phyloP scores from a whole-genome alignment of 1,140 invertebrate species.

The Achroia grisella region DNA sequence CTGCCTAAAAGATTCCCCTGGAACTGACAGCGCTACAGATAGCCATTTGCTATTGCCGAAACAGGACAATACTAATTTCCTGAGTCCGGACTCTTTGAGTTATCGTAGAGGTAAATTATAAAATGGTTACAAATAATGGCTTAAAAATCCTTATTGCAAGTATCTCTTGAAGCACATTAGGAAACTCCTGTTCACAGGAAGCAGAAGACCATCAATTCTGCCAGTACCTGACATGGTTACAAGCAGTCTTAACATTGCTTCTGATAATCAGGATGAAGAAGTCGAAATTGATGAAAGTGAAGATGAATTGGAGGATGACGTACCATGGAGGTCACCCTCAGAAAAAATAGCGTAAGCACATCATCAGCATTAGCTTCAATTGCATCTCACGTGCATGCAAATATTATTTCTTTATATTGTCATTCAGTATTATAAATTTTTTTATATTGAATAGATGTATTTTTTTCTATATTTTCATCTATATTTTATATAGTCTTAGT shows the following conservation, averaged over 20 bases:
- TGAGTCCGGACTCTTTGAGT: constrained; percentile 85
- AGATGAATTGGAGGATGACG: constrained; percentile 91
- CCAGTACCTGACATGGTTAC: constrained; percentile 93
- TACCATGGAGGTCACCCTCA: constrained; percentile 90
- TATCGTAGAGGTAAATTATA: constrained; percentile 79
- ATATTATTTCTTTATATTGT: constrained; percentile 22
- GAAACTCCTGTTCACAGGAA: constrained; percentile 72
- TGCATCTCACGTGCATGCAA: constrained; percentile 48
- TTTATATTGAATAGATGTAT: too few relatives aligned
- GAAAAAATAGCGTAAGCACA: constrained; percentile 91
- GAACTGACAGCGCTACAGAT: constrained; percentile 77
- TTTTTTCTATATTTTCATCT: background rate
- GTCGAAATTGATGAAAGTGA: constrained; percentile 87
- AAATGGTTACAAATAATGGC: too few relatives aligned
- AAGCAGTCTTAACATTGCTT: constrained; percentile 82
- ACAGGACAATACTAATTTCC: constrained; percentile 84
- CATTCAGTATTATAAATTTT: background rate
- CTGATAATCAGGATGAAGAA: constrained; percentile 81
- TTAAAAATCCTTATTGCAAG: background rate
- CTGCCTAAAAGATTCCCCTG: constrained; percentile 79
- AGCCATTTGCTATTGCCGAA: constrained; percentile 87
- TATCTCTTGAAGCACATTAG: background rate
- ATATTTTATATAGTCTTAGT: background rate
- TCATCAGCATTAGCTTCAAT: constrained; percentile 13
- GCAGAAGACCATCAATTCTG: constrained; percentile 87